phyloP scores from a whole-genome alignment of 2,113 vertebrate genomes.

The Arothron firmamentum region DNA sequence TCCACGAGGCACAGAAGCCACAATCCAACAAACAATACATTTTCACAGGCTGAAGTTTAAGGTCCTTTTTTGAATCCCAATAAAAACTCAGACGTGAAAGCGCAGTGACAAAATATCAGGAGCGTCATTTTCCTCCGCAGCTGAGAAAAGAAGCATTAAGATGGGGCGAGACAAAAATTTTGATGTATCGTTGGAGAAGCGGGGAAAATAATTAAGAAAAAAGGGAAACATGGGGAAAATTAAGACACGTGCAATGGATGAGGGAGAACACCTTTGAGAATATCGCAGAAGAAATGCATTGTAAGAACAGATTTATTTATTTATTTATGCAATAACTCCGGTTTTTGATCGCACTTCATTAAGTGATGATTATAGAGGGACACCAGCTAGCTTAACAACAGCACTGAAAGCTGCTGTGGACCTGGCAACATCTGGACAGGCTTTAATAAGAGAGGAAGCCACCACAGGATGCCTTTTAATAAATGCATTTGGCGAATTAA shows the following conservation, averaged over 20 bases:
- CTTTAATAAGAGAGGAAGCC: slow-evolving; percentile 16
- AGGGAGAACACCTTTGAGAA: too few relatives aligned
- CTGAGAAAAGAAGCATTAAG: slow-evolving; percentile 13
- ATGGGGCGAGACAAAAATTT: neutral
- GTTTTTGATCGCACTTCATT: neutral
- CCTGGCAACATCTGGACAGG: slow-evolving; percentile 8
- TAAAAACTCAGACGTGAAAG: slow-evolving; percentile 29
- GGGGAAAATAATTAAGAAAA: too few relatives aligned
- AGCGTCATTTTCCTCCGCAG: slow-evolving; percentile 5
- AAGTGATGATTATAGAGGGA: neutral
- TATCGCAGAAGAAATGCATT: too few relatives aligned
- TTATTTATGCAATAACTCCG: neutral
- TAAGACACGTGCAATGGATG: too few relatives aligned
- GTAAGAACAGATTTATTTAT: too few relatives aligned
- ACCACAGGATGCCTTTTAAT: slow-evolving; percentile 33
- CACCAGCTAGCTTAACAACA: slow-evolving; percentile 1
- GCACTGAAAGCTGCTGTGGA: neutral
- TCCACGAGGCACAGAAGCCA: slow-evolving; percentile 16
- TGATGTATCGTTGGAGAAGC: too few relatives aligned
- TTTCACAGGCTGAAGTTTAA: slow-evolving; percentile 30
- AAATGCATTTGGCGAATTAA: slow-evolving; percentile 28
- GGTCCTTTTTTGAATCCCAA: slow-evolving; percentile 40
- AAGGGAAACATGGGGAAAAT: too few relatives aligned
- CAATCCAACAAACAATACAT: slow-evolving; percentile 18
- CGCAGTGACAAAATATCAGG: slow-evolving; percentile 31